phyloP scores from a whole-genome alignment of 2,888 invertebrate species.

The Nasonia oneida region DNA sequence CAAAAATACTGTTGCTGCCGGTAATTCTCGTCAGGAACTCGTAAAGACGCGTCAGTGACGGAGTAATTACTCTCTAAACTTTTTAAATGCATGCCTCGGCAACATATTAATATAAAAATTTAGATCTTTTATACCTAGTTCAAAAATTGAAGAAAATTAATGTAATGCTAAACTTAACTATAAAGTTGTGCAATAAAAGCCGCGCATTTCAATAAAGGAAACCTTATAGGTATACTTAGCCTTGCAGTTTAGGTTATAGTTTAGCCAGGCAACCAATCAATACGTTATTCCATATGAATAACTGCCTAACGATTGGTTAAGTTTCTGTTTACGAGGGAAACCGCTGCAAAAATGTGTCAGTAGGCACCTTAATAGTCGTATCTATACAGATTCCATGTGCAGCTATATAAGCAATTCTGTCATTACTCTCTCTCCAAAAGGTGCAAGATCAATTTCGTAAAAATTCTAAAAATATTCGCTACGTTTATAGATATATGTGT shows the following conservation, averaged over 20 bases:
- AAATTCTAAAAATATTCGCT: constrained; percentile 50
- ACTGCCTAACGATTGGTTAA: neutral
- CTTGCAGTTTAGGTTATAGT: constrained; percentile 38
- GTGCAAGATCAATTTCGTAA: constrained; percentile 48
- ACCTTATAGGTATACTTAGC: neutral
- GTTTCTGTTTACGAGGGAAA: neutral
- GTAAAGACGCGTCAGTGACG: neutral
- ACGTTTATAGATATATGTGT: neutral
- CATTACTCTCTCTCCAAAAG: constrained; percentile 28
- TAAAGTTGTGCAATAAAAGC: neutral
- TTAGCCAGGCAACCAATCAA: neutral
- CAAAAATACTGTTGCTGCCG: neutral
- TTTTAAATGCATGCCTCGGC: neutral
- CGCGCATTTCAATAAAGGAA: neutral
- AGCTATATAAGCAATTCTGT: neutral
- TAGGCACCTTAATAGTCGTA: neutral
- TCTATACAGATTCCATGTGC: neutral
- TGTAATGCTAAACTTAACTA: neutral
- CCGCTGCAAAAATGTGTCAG: neutral
- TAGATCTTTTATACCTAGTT: too few relatives aligned
- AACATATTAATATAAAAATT: too few relatives aligned
- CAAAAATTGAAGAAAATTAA: neutral
- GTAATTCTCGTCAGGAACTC: constrained; percentile 28
- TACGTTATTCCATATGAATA: neutral
- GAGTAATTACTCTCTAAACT: neutral